Percentiles rank a stretch among this genome's conserved stretches.
Conservation (phyloP, 1,140 invertebrate species). For the Reticulitermes speratus region DNA sequence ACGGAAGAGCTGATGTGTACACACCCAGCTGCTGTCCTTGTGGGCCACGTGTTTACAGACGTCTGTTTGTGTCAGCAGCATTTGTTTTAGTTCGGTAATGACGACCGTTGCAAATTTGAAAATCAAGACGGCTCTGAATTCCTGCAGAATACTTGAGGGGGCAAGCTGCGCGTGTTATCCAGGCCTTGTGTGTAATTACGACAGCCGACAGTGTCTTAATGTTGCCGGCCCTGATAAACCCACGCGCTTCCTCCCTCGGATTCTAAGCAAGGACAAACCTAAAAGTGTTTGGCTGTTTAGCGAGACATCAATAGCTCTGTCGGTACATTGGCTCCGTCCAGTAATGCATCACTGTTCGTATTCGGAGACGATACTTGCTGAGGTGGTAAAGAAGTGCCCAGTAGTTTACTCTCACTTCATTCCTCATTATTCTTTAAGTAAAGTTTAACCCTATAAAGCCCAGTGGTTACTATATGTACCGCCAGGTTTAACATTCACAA, state of each 20-base stretch:
- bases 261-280: constrained; percentile 15
- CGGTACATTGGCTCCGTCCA: no score
- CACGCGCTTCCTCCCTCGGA: constrained; percentile 40
- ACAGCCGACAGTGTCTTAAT: constrained; percentile 51
- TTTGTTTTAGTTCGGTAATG: not conserved
- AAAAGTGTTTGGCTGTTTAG: not conserved
- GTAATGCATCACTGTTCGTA: no score
- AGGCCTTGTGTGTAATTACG: constrained; percentile 22
- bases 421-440: no score
- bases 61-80: not conserved
- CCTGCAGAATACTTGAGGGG: not conserved
- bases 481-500: no score
- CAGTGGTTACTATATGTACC: no score
- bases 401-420: no score
- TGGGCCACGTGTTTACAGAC: not conserved
- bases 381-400: no score
- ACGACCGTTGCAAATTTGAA: not conserved
- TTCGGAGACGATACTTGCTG: no score
- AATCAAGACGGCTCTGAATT: not conserved
- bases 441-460: no score
- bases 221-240: constrained; percentile 42
- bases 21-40: not conserved
- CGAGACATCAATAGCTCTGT: not conserved
- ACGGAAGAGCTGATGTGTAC: not conserved
- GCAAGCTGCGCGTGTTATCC: not conserved